A percentile compares a stretch with the other conserved stretches of the same genome.
These are phyloP conservation scores for Caenorhabditis inopinata DNA, from an alignment of 1,140 invertebrate species.

Conservation along the genomic window DNA sequence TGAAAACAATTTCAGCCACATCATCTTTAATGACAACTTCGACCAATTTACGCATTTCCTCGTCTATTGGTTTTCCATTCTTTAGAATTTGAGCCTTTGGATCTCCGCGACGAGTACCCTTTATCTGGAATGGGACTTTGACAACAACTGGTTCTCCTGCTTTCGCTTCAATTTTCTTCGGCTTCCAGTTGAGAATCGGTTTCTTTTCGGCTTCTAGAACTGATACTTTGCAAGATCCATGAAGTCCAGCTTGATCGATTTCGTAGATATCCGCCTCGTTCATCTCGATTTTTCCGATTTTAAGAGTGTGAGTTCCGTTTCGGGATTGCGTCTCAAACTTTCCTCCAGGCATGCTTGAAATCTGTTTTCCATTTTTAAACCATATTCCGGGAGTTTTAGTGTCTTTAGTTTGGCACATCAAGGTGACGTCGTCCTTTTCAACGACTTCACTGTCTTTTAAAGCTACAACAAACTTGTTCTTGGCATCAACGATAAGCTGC, in stretches of 20 bases:
- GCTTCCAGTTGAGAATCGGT: conserved; percentile 64
- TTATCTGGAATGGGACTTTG: conserved; percentile 62
- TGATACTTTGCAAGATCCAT: conserved; percentile 56
- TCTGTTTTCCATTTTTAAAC: conserved; percentile 63
- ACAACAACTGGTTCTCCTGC: conserved; percentile 62
- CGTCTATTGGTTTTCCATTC: conserved; percentile 63
- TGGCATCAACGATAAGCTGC: conserved; percentile 64
- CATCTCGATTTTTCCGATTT: conserved; percentile 66
- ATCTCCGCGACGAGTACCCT: conserved; percentile 65
- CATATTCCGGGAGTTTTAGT: conserved; percentile 63
- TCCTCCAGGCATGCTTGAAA: conserved; percentile 65
- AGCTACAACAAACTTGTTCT: conserved; percentile 64
- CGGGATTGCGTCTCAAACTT: conserved; percentile 64
- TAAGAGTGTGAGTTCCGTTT: conserved; percentile 60
- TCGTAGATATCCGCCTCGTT: conserved; percentile 64
- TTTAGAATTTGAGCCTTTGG: conserved; percentile 60
- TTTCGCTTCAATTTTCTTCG: conserved; percentile 65
- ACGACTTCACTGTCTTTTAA: conserved; percentile 62
- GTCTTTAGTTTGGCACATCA: conserved; percentile 65
- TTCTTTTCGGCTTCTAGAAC: conserved; percentile 62
- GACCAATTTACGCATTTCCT: conserved; percentile 59
- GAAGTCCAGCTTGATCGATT: conserved; percentile 62
- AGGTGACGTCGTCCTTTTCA: conserved; percentile 62
- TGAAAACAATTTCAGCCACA: conserved; percentile 64
- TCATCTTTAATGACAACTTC: conserved; percentile 64